Evolutionary conservation across 2,888 invertebrate genomes (phyloP), one percentile per base, ranked within the genome.

Genomic region (Sinotaia quadrata): DNA sequence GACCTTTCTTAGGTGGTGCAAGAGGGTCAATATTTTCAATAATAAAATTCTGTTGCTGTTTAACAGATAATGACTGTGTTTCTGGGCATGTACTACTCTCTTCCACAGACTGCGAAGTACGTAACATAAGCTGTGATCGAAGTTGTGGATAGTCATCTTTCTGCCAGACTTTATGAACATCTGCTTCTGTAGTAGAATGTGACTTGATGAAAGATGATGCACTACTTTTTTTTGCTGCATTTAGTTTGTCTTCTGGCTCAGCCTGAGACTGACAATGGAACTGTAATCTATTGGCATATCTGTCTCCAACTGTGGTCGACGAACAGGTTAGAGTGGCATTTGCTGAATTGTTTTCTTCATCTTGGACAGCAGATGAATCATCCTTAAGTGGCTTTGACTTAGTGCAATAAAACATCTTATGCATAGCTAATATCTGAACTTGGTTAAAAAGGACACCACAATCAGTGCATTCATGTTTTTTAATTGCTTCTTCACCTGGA

Each of bases 371-470:
- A 18, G 47, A 47, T 21, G 47, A 24, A 2, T 47, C 47, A 7
- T 21, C 47, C 2, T n/a, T 47, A 21, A 47, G n/a, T 18, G 24
- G 54, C 10, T 29, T 67, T 15, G 27, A 37, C 51, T 61, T 67
- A 15, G 63, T 72, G 65, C 95, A 95, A 86, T 94, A 94, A 84
- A 93, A 93, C 84, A 92, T 90, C 82, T 93, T 92, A 87, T 96
- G 95, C 69, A 93, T 91, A 85, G 94, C 93, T 77, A 95, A 89
- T 84, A 94, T 94, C 75, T 95, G 94, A 47, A 93, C 92, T 79
- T 93, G 94, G 84, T 93, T 91, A 84, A 94, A 95, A 34, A 93
- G 91, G 84, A 93, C 93, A 83, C 93, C 92, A 86, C 95, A 96
- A 63, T 93, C 89, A 29, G 73, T 73, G 61, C 72, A 68, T n/a